Base-by-base conservation (phyloP, 2,888 invertebrate genomes). In the Cabera pusaria region DNA sequence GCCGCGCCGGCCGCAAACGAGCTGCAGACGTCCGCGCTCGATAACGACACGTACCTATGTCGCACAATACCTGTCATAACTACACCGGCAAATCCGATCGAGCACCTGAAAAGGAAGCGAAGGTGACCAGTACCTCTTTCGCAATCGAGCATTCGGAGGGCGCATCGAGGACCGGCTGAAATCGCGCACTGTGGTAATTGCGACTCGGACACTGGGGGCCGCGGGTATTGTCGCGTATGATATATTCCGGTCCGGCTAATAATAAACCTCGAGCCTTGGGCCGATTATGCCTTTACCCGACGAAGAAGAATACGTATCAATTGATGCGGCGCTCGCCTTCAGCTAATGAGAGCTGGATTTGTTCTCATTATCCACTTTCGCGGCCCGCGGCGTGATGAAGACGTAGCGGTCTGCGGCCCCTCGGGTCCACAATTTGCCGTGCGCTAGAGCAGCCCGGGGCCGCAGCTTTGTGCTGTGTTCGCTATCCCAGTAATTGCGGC, bases 321-420 rank as follows among this genome's bases (percentile, higher is more conserved):
- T 79, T 72, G 76, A 50, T 59, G 73, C 82, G 79, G 79, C 70
- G 77, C 69, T 78, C 71, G 76, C 70, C 74, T 79, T 72, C 72
- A 65, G 73, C 79, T 88, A 88, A 88, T 87, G 87, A 88, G 85
- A 65, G 76, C 74, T 58, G 80, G 78, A 78, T 87, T 83, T 75
- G 78, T 80, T 81, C 76, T 85, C 77, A 88, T 88, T 87, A 86
- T 86, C 87, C 84, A 86, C 83, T 86, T 85, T 83, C 72, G 76
- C 69, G 47, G 80, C 84, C 78, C 64, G 70, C 54, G 78, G 84
- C 79, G 74, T 72, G 72, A 82, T 83, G 84, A 82, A 84, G 84
- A 79, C 84, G 83, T 83, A 79, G 76, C 70, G 58, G n/a, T 14
- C 14, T 14, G 14, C 14, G 14, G 44, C 36, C 64, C 81, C 79